A percentile compares a stretch with the other conserved stretches of the same genome.
Conservation (phyloP, 2,113 vertebrate species). For the Sylvilagus bachmani region DNA sequence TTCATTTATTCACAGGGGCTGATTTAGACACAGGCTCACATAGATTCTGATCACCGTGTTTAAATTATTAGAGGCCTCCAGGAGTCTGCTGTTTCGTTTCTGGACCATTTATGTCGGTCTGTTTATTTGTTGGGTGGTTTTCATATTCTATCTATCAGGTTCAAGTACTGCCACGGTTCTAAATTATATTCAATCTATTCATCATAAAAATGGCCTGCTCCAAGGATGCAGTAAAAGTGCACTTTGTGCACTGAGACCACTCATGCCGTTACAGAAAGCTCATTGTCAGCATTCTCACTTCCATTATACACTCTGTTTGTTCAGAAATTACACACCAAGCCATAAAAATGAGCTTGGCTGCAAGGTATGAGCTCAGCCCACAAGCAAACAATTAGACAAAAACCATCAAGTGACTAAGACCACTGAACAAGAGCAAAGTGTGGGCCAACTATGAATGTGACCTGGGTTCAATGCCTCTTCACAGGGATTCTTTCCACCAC, state of each 20-base stretch:
- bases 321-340: conserved; percentile 67
- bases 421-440: conserved; percentile 63
- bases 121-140: conserved; percentile 59
- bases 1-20: conserved; percentile 4
- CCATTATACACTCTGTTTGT: conserved; percentile 73
- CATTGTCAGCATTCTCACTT: conserved; percentile 73
- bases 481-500: neutral
- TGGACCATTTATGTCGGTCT: conserved; percentile 51
- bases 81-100: conserved; percentile 17
- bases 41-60: conserved; percentile 49
- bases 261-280: conserved; percentile 67
- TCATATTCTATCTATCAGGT: conserved; percentile 10
- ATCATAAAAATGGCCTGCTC: conserved; percentile 47
- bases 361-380: conserved; percentile 67
- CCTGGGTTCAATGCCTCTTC: conserved; percentile 36
- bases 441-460: conserved; percentile 40
- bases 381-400: conserved; percentile 72
- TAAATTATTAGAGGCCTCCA: conserved; percentile 53
- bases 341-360: conserved; percentile 69
- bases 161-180: conserved; percentile 64
- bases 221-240: conserved; percentile 69
- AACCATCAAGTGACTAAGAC: conserved; percentile 70
- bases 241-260: conserved; percentile 48
- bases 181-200: conserved; percentile 74
- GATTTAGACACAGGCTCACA: neutral